Evolutionary conservation across 1,140 invertebrate genomes (phyloP).

Genomic region (Pachyrhynchus sulphureomaculatus): DNA sequence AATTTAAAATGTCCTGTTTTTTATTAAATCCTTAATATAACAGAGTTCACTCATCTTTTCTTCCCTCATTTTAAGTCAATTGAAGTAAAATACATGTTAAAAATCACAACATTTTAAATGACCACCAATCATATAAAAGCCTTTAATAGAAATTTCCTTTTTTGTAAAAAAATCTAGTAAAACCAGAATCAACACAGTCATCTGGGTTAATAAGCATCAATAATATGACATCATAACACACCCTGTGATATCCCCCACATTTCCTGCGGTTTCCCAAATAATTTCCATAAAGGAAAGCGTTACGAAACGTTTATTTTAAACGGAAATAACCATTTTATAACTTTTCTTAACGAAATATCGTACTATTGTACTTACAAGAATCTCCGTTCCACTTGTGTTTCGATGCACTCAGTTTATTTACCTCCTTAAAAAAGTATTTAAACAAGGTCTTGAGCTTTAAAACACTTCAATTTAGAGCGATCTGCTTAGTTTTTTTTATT

Average conservation of each 20-base stretch:
- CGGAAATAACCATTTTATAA: too few relatives aligned
- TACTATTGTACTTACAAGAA: not conserved
- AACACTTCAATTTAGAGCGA: not conserved
- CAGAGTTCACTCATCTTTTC: too few relatives aligned
- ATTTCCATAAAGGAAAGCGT: not conserved
- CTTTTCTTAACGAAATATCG: too few relatives aligned
- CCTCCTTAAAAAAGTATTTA: not conserved
- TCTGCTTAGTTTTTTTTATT: not conserved
- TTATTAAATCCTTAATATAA: too few relatives aligned
- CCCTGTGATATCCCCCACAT: not conserved
- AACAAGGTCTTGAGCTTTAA: not conserved
- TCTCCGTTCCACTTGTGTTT: not conserved
- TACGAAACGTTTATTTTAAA: not conserved
- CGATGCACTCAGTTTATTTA: not conserved
- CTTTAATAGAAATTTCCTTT: not conserved
- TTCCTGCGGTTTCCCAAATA: not conserved
- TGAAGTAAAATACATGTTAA: too few relatives aligned
- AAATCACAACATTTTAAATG: too few relatives aligned
- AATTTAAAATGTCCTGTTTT: too few relatives aligned
- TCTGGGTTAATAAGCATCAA: not conserved
- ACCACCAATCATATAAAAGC: too few relatives aligned
- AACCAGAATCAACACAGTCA: not conserved
- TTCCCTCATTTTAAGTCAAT: too few relatives aligned
- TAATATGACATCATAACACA: constrained; percentile 6
- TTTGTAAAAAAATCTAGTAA: not conserved